These are phyloP conservation scores for Antitype chi DNA, from an alignment of 2,888 invertebrate genomes.

Conservation along the genomic window DNA sequence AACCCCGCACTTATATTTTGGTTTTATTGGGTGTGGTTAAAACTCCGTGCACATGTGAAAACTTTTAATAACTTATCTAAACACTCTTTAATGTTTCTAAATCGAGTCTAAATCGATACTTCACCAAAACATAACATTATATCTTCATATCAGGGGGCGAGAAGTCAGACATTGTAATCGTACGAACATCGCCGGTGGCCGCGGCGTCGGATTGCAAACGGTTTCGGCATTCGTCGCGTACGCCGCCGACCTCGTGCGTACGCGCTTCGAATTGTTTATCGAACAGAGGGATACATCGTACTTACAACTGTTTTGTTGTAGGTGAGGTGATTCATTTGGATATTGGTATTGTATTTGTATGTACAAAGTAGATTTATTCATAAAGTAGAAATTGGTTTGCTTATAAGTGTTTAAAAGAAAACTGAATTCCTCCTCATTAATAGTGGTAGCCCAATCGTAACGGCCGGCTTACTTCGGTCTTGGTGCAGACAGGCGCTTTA, in stretches of 20 bases:
- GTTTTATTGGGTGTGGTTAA: not conserved
- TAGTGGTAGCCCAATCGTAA: no score
- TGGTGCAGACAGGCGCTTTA: no score
- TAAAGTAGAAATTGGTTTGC: not conserved
- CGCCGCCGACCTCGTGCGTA: slow-evolving; percentile 52
- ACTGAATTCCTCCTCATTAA: not conserved
- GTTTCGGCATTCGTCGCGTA: slow-evolving; percentile 56
- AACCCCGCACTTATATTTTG: not conserved
- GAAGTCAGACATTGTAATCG: slow-evolving; percentile 14
- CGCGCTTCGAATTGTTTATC: slow-evolving; percentile 53
- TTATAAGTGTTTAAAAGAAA: not conserved
- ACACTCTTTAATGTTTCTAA: not conserved
- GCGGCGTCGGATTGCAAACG: slow-evolving; percentile 50
- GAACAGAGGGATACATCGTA: slow-evolving; percentile 12
- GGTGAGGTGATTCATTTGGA: slow-evolving; percentile 18
- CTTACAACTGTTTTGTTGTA: slow-evolving; percentile 8
- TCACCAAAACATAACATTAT: not conserved
- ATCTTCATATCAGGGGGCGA: slow-evolving; percentile 1
- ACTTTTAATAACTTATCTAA: not conserved
- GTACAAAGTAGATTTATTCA: not conserved
- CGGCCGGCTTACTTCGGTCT: no score
- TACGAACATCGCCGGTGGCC: slow-evolving; percentile 52
- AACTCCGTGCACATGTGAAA: not conserved
- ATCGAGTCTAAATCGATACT: not conserved
- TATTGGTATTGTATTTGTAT: not conserved